Evolutionary conservation across 2,888 invertebrate species (phyloP).

Genomic region (Xylota segnis): DNA sequence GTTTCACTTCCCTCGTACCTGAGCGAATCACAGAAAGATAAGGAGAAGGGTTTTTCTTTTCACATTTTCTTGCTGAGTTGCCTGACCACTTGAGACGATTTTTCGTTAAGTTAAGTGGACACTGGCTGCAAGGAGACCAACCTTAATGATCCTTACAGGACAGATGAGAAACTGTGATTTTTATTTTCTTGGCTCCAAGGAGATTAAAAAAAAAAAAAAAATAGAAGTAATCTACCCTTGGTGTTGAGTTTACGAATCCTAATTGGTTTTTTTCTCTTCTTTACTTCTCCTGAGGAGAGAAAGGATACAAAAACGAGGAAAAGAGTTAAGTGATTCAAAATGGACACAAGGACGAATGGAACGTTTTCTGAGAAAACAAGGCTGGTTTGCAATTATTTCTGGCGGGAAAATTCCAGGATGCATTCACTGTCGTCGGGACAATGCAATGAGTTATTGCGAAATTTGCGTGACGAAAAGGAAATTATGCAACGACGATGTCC

Average conservation of each 20-base stretch:
- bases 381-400: slow-evolving; percentile 6
- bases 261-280: slow-evolving; percentile 15
- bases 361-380: background rate
- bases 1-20: slow-evolving; percentile 40
- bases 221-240: slow-evolving; percentile 10
- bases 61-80: slow-evolving; percentile 2
- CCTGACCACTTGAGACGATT: slow-evolving; percentile 39
- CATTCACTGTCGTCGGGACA: too few relatives aligned
- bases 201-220: slow-evolving; percentile 37
- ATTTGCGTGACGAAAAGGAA: slow-evolving; percentile 22
- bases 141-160: slow-evolving; percentile 48
- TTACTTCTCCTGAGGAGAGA: too few relatives aligned
- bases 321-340: slow-evolving; percentile 45
- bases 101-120: slow-evolving; percentile 40
- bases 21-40: slow-evolving; percentile 27
- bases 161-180: slow-evolving; percentile 42
- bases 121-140: slow-evolving; percentile 3
- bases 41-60: slow-evolving; percentile 23
- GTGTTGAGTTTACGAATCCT: slow-evolving; percentile 20
- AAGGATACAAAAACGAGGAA: background rate
- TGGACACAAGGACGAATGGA: slow-evolving; percentile 13
- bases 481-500: slow-evolving; percentile 44
- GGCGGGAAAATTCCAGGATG: slow-evolving; percentile 19
- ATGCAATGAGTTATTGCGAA: slow-evolving; percentile 3
- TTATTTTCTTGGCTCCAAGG: slow-evolving; percentile 34